Conservation (phyloP, 2,888 invertebrate genomes). For the Hanleya hanleyi region DNA sequence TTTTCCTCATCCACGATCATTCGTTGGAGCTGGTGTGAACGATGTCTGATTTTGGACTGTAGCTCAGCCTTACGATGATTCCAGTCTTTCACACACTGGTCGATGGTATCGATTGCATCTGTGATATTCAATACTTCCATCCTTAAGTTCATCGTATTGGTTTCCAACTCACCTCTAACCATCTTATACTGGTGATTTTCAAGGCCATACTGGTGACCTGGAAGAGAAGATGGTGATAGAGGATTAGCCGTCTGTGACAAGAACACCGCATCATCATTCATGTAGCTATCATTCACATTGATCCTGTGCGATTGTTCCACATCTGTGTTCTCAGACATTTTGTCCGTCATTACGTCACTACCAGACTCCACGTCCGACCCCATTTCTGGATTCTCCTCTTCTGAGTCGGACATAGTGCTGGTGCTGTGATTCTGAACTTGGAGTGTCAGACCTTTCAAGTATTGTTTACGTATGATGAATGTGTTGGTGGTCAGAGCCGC, state of each 20-base stretch:
- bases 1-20: conserved; percentile 10
- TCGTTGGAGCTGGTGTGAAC: background rate
- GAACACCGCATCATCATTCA: background rate
- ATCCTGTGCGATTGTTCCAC: no score
- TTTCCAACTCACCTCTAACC: background rate
- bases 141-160: conserved; percentile 39
- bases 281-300: background rate
- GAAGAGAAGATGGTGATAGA: conserved; percentile 52
- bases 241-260: conserved; percentile 31
- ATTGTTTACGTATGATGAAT: conserved; percentile 22
- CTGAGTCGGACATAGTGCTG: background rate
- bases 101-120: conserved; percentile 40
- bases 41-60: conserved; percentile 3
- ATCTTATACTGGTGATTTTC: conserved; percentile 47
- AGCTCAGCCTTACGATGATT: conserved; percentile 41
- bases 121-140: conserved; percentile 41
- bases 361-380: no score
- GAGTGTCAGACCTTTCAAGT: background rate
- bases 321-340: no score
- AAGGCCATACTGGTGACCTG: conserved; percentile 50
- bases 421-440: background rate
- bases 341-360: no score
- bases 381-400: background rate
- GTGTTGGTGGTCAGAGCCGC: conserved; percentile 26
- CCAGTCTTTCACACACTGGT: conserved; percentile 42